Evolutionary conservation across 2,797 vertebrate species (phyloP), one percentile per base, ranked within the genome.

Genomic region (Coccyzus lansbergi): DNA sequence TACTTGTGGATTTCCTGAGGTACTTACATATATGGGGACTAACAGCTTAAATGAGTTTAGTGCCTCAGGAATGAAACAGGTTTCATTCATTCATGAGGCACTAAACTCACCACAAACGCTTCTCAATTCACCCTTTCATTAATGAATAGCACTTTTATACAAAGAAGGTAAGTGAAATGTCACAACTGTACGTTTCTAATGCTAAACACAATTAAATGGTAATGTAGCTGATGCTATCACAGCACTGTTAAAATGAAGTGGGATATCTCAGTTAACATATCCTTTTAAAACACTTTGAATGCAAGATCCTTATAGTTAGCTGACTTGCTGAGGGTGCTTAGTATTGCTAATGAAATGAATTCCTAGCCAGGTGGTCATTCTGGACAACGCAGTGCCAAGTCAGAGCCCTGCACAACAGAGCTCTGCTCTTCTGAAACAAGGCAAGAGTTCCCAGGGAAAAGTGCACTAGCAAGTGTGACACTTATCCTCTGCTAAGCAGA

Each of bases 111-210:
- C 75, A 64, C 77, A 88, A 90, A 93, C 22, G 72, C 60, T 40
- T 87, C 33, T 86, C 80, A 93, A 64, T 90, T 64, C 34, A 55
- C 64, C 52, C 49, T 85, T 86, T 88, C 71, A 70, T 64, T 52
- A 55, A 64, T 42, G 60, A 96, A 90, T 42, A 67, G 80, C 64
- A 90, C 31, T 74, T 88, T 83, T 60, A 84, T 33, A 55, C 13
- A 29, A 18, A 5, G 44, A 75, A 33, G 33, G 74, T 34, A 63
- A 81, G 28, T 17, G 49, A 56, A 86, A 29, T 12, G 29, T 24
- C 10, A 44, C 0, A 0, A 53, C 56, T 38, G 19, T 25, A 51
- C 0, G 0, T 74, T 78, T 65, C 25, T 25, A 34, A 21, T 7
- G 25, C 56, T 84, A 20, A 69, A 64, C 51, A 78, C 48, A 81